Conservation (phyloP, 1,140 invertebrate genomes). For the Andrena cerasifolii region DNA sequence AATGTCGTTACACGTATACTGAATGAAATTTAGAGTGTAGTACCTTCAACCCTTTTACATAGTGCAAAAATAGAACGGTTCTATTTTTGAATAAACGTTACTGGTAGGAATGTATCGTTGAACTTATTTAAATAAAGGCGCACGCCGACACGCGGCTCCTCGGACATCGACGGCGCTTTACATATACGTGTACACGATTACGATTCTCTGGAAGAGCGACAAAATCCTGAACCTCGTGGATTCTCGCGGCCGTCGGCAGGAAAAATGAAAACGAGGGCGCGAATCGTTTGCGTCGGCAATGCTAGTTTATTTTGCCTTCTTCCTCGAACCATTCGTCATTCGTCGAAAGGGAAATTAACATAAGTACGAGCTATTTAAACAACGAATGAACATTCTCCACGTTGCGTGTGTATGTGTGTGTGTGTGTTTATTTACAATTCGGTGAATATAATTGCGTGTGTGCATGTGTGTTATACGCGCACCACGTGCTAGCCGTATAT, state of each 20-base stretch:
- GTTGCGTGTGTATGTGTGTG: background rate
- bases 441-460: background rate
- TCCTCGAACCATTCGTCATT: background rate
- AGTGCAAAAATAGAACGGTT: constrained; percentile 60
- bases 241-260: too few species aligned
- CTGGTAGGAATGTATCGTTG: constrained; percentile 55
- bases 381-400: constrained; percentile 4
- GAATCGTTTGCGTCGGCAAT: background rate
- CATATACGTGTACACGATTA: constrained; percentile 20
- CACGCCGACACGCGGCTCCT: background rate
- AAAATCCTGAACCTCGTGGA: background rate
- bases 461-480: background rate
- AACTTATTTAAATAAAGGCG: constrained; percentile 48
- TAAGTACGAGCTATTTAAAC: constrained; percentile 41
- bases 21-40: constrained; percentile 54
- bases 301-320: background rate
- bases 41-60: constrained; percentile 60
- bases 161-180: background rate
- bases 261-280: background rate
- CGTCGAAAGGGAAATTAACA: constrained; percentile 16
- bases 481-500: constrained; percentile 8
- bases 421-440: constrained; percentile 60
- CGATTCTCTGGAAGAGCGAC: constrained; percentile 16
- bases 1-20: constrained; percentile 60
- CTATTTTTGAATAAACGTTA: constrained; percentile 56